Base-by-base conservation (phyloP, 1,140 invertebrate genomes). In the Drosophila pseudoobscura region DNA sequence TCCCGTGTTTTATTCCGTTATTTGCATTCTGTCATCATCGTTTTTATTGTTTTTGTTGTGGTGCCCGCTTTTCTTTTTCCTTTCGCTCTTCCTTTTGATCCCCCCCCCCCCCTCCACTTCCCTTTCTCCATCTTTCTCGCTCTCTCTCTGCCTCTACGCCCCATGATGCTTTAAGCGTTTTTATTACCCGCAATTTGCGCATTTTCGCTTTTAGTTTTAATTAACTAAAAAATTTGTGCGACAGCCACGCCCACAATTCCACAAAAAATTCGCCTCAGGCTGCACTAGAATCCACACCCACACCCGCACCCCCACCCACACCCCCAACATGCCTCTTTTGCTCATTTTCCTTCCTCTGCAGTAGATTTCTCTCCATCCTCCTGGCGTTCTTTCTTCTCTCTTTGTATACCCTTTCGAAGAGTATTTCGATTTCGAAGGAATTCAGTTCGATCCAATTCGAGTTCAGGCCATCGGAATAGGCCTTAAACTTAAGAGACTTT, bases 141-240 rank as follows among this genome's bases (percentile, higher is more conserved):
- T 8, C 31, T 31, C 9, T 35, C 31, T 35, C 47, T 44, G 29
- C 43, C 52, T 31, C 6, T 26, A 26, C 5, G 24, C 60, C 52
- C 41, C 39, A 61, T 44, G 64, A 45, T 46, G 52, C 68, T 65
- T 85, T 60, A 78, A 80, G 82, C 69, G 74, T 77, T 85, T 78
- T 85, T 80, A 87, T 77, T 85, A 80, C 61, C 78, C 80, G 74
- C 82, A 80, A 87, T 87, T 85, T 87, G 74, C 82, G 74, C 82
- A 65, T 87, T 85, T 87, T 85, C 74, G 78, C 82, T 82, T 85
- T 82, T 87, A 87, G 78, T 87, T 87, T 87, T 87, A 87, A 87
- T 87, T 87, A 87, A 87, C 82, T 87, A 80, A 85, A 85, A 39
- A 87, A 74, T 68, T 64, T 71, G 52, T 64, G 76, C 59, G 69